Percentiles rank a stretch among this genome's conserved stretches.
Conservation (phyloP, 2,113 vertebrate species). For the Artemisiospiza belli region DNA sequence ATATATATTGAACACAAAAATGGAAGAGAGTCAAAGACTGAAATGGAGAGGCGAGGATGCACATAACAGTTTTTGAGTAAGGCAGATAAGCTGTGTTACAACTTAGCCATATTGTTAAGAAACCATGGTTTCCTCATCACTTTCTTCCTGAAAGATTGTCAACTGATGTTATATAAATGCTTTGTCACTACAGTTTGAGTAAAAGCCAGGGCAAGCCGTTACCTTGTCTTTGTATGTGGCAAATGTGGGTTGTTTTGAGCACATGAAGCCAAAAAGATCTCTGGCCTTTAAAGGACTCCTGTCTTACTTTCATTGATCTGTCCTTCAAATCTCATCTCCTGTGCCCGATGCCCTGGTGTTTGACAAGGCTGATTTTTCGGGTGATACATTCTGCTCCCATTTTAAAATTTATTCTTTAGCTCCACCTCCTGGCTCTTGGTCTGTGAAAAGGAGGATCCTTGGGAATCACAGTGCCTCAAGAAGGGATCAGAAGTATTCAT, state of each 20-base stretch:
- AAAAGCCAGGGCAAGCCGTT: neutral
- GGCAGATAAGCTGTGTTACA: neutral
- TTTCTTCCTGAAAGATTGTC: neutral
- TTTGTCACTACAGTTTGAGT: neutral
- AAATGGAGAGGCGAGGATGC: neutral
- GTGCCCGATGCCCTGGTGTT: neutral
- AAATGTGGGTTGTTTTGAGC: neutral
- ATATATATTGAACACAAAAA: neutral
- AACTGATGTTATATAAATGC: neutral
- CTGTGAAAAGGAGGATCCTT: neutral
- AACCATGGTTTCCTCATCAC: neutral
- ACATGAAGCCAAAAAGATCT: neutral
- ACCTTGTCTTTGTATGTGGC: neutral
- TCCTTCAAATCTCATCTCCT: neutral
- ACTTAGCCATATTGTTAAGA: neutral
- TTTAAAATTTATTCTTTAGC: slow-evolving; percentile 53
- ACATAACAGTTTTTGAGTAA: neutral
- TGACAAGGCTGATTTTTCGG: neutral
- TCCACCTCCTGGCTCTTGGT: slow-evolving; percentile 49
- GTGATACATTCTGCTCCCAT: neutral
- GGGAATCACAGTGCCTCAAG: neutral
- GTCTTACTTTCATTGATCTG: neutral
- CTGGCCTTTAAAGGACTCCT: neutral
- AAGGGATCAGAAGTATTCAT: neutral
- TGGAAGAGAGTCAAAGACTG: neutral